phyloP scores from a whole-genome alignment of 1,140 invertebrate genomes.

The Euschistus heros region DNA sequence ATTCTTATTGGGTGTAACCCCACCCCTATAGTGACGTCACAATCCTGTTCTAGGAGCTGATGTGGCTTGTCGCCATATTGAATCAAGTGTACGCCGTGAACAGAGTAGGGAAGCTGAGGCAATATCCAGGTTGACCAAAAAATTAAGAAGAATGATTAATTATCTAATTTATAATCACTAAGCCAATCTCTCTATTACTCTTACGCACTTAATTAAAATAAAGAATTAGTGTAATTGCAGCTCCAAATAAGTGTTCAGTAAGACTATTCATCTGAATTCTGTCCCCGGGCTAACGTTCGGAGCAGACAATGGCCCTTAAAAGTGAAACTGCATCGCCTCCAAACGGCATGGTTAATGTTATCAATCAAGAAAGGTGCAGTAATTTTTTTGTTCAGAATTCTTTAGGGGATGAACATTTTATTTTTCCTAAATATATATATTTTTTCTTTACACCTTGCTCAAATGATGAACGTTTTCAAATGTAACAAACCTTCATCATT shows the following conservation, averaged over 20 bases:
- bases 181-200: slow-evolving; percentile 19
- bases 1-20: slow-evolving; percentile 33
- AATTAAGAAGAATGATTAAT: slow-evolving; percentile 12
- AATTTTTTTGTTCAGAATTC: background rate
- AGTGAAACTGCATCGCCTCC: slow-evolving; percentile 19
- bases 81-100: slow-evolving; percentile 23
- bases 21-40: slow-evolving; percentile 28
- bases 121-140: slow-evolving; percentile 10
- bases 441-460: background rate
- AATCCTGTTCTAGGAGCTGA: slow-evolving; percentile 21
- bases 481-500: background rate
- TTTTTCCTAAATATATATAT: background rate
- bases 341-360: slow-evolving; percentile 22
- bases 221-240: background rate
- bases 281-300: background rate
- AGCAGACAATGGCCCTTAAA: slow-evolving; percentile 22
- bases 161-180: slow-evolving; percentile 13
- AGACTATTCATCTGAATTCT: background rate
- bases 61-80: slow-evolving; percentile 23
- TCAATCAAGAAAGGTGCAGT: slow-evolving; percentile 19
- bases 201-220: background rate
- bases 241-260: background rate
- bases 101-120: slow-evolving; percentile 17
- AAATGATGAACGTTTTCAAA: background rate
- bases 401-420: slow-evolving; percentile 3